phyloP scores from a whole-genome alignment of 2,113 vertebrate genomes.

The Pontoporia blainvillei region DNA sequence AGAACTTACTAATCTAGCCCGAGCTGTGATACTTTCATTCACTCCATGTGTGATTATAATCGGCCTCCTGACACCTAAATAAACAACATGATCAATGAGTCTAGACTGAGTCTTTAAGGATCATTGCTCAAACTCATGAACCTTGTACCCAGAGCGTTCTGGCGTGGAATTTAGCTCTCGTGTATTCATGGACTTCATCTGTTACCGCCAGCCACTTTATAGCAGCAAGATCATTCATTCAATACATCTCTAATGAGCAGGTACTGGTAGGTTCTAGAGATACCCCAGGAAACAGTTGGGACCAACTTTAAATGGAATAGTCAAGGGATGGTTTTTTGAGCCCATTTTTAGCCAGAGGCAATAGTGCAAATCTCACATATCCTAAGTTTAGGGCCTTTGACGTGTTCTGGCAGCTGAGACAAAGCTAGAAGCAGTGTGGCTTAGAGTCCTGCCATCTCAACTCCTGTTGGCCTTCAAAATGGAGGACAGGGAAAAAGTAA shows the following conservation, averaged over 20 bases:
- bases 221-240: neutral
- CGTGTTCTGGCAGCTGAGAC: neutral
- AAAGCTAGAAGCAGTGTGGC: neutral
- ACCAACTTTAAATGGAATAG: neutral
- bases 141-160: neutral
- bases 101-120: neutral
- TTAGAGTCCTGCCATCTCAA: neutral
- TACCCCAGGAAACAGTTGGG: neutral
- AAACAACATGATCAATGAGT: neutral
- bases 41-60: neutral
- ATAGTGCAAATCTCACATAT: neutral
- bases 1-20: neutral
- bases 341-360: neutral
- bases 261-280: neutral
- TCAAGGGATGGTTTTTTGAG: neutral
- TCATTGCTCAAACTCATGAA: slow-evolving; percentile 14
- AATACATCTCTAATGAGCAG: neutral
- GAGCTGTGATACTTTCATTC: neutral
- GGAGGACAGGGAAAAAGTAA: neutral
- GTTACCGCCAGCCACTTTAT: neutral
- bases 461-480: neutral
- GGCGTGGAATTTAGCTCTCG: neutral
- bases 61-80: neutral
- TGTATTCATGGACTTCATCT: neutral
- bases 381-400: neutral